Evolutionary conservation across 2,797 vertebrate genomes (phyloP), one percentile per base, ranked within the genome.

Genomic region (Ibycter americanus): DNA sequence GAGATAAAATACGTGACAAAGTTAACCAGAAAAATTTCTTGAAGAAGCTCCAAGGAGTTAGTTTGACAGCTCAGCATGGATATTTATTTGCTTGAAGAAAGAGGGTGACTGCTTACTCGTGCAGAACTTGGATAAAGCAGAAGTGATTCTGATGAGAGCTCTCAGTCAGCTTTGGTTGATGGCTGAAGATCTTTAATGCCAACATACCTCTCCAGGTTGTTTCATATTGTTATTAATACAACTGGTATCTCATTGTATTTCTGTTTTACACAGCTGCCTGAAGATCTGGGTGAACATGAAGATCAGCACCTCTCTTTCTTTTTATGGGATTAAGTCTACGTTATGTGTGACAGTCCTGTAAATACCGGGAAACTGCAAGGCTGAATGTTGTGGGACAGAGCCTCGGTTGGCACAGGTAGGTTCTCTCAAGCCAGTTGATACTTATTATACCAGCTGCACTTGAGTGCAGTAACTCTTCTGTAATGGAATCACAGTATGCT

Each of bases 391-490:
- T 82, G 83, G 73, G 79, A 87, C 54, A 62, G 65, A 72, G 84
- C 68, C 58, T 49, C 51, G 38, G 70, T 19, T 82, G 71, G 16
- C 34, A 11, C 51, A 34, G 59, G 14, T 58, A 22, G 23, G 59
- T 85, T 81, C 67, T 93, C 49, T 91, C 29, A 65, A 77, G 55
- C 55, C 78, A 49, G 1, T 31, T 94, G 70, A 59, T 83, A 54
- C 47, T 70, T 63, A 87, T 72, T 94, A 89, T 12, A 82, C 46
- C 73, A 86, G 70, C 90, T 62, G 66, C 47, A 65, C 89, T 70
- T 59, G 66, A 62, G 77, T 36, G 91, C 95, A 90, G 90, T 96
- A 96, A 97, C 73, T 96, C 94, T 96, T 95, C 52, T 77, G 80
- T 97, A 97, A 96, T 97, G 93, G 83, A 89, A 90, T 77, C 95